Percentiles rank a stretch among this genome's conserved stretches.
Evolutionary conservation across 1,140 invertebrate species (phyloP).

Genomic region (Diuraphis noxia): DNA sequence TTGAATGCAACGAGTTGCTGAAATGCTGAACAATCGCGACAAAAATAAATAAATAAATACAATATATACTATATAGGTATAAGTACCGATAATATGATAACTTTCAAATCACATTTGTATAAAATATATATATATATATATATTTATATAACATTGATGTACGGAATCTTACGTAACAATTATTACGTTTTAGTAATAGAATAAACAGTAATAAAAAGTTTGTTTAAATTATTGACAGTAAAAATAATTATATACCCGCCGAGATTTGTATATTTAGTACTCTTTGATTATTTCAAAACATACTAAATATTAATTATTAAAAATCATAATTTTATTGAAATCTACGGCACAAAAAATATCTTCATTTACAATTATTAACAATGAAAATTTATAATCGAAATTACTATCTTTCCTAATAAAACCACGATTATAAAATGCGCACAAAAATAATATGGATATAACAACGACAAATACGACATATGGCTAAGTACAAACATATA

Average conservation of each 20-base stretch:
- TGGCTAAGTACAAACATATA: too few relatives aligned
- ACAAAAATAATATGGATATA: too few relatives aligned
- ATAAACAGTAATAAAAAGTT: not conserved
- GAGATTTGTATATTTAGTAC: not conserved
- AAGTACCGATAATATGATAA: not conserved
- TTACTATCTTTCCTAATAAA: not conserved
- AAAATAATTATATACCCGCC: not conserved
- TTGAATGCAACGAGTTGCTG: not conserved
- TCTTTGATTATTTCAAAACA: not conserved
- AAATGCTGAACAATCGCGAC: not conserved
- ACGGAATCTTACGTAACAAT: not conserved
- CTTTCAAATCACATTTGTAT: not conserved
- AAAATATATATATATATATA: too few relatives aligned
- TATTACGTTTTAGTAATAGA: not conserved
- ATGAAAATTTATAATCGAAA: not conserved
- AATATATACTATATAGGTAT: not conserved
- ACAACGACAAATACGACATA: too few relatives aligned
- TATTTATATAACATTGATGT: slow-evolving; percentile 13
- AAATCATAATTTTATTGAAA: not conserved
- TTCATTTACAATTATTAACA: not conserved
- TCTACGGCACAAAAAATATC: not conserved
- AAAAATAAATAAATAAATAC: not conserved
- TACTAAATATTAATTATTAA: not conserved
- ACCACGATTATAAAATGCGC: not conserved
- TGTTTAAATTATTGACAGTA: not conserved